Base-by-base conservation (phyloP, 2,888 invertebrate genomes). In the Mesoligia furuncula region DNA sequence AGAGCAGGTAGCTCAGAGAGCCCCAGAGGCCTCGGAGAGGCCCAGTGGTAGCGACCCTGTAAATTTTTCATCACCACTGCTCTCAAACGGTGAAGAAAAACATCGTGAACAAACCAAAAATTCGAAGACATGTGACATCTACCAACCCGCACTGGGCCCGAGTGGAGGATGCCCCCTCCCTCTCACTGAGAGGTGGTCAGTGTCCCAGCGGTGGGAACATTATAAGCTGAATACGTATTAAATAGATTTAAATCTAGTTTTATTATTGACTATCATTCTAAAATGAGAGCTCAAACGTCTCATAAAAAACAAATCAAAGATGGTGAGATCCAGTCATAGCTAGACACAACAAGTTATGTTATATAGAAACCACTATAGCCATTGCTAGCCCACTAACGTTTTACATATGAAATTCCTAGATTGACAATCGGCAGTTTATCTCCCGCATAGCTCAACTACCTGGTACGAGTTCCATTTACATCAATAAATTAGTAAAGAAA, bases 401-500 rank as follows among this genome's bases (percentile, higher is more conserved):
- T 74, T 79, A 77, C 83, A 75, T 83, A 83, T 71, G 66, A 77
- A 68, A 80, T 83, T 77, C 75, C 73, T 64, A 72, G 76, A 76
- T 77, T 61, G 62, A 73, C 85, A 75, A 80, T 80, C 75, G 68
- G 51, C 31, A 75, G 73, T 83, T 79, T 75, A 79, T 77, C 80
- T 79, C 48, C 17, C 31, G 48, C 73, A 66, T 80, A 73, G 67
- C 74, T 59, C 42, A 20, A 75, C 77, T 84, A 75, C 73, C 77
- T 62, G 59, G 68, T 80, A 61, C 81, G 57, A 88, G 78, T 81
- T 84, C 86, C 70, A 82, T 88, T 88, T 81, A 85, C 84, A 84
- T 85, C 86, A 83, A 85, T 89, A 88, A 87, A 88, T 88, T 89
- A 84, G 85, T 84, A 77, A 83, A 90, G 89, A 90, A 91, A 92